These are phyloP conservation scores for Euproctis similis DNA, from an alignment of 2,888 invertebrate genomes.

Conservation along the genomic window DNA sequence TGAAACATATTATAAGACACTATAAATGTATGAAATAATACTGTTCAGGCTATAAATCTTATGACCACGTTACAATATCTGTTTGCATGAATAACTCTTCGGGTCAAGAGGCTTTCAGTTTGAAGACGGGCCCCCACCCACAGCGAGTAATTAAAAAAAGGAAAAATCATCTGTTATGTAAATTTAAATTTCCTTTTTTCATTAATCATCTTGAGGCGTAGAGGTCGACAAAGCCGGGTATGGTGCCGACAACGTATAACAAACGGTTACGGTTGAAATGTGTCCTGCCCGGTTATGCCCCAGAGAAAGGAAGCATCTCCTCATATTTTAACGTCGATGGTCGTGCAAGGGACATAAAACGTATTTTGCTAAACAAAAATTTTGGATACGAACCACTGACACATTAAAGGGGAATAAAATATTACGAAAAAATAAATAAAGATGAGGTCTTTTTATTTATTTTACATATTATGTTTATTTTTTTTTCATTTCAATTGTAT, in stretches of 20 bases:
- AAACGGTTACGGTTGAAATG: conserved; percentile 45
- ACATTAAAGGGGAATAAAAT: too few species aligned
- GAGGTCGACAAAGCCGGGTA: conserved; percentile 39
- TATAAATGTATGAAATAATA: too few species aligned
- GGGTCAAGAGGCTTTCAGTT: conserved; percentile 3
- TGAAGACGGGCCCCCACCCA: conserved; percentile 14
- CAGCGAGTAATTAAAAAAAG: conserved; percentile 24
- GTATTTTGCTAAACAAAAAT: too few species aligned
- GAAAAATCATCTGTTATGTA: conserved; percentile 24
- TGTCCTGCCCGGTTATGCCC: conserved; percentile 22
- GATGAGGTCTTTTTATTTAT: too few species aligned
- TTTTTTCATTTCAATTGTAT: too few species aligned
- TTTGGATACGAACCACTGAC: too few species aligned
- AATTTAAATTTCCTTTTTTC: conserved; percentile 44
- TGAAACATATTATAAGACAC: too few species aligned
- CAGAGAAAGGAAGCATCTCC: conserved; percentile 25
- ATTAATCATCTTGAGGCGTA: conserved; percentile 52
- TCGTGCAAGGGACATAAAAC: conserved; percentile 41
- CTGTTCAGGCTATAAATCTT: too few species aligned
- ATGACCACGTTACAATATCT: too few species aligned
- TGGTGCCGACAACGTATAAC: conserved; percentile 49
- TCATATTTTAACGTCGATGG: conserved; percentile 54
- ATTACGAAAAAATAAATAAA: too few species aligned
- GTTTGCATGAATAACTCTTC: too few species aligned
- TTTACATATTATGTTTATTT: too few species aligned